phyloP scores from a whole-genome alignment of 2,113 vertebrate species.

The Gallinago undulata region DNA sequence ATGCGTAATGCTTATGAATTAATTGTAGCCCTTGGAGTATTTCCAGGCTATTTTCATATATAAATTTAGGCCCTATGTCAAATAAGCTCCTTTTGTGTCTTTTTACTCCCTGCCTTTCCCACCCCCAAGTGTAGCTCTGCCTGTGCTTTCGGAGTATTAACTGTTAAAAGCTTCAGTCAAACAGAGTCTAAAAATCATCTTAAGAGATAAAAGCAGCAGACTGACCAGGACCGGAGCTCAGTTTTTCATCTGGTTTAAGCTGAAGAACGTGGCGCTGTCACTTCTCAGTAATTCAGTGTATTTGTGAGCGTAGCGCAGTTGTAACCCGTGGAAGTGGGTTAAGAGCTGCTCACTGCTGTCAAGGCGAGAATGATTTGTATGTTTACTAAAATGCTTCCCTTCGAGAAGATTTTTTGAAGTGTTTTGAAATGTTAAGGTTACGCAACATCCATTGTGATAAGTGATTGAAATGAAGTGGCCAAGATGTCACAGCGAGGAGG shows the following conservation, averaged over 20 bases:
- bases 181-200: background rate
- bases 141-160: background rate
- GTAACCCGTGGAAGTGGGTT: background rate
- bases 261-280: fast-evolving
- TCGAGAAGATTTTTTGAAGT: background rate
- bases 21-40: slow-evolving; percentile 48
- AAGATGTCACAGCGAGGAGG: fast-evolving
- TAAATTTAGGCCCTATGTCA: slow-evolving; percentile 40
- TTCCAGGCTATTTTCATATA: slow-evolving; percentile 34
- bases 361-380: background rate
- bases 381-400: background rate
- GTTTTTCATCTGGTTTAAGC: background rate
- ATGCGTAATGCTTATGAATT: slow-evolving; percentile 47
- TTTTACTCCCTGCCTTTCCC: background rate
- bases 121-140: background rate
- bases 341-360: background rate
- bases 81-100: slow-evolving; percentile 3
- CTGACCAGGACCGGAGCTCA: background rate
- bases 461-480: background rate
- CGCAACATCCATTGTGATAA: background rate
- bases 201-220: background rate
- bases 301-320: background rate
- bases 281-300: too few species aligned
- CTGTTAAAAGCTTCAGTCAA: background rate
- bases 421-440: background rate